Conservation (phyloP, 2,113 vertebrate genomes). For the Coptodon bakossiorum region DNA sequence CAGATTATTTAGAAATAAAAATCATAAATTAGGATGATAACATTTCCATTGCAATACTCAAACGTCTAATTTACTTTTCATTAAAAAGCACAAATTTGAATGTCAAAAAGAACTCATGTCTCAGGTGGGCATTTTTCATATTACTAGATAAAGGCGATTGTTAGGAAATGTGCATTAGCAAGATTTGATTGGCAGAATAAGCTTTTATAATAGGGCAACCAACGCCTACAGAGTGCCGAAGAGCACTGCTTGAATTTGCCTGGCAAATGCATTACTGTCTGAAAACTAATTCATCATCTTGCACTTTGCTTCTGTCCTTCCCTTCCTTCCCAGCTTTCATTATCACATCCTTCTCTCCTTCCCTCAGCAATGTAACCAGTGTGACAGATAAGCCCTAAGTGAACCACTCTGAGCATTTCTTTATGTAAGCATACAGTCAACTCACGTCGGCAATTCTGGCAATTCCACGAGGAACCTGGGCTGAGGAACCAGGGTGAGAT, state of each 20-base stretch:
- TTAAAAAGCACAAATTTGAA: background rate
- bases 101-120: background rate
- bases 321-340: background rate
- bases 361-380: background rate
- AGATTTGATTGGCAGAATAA: background rate
- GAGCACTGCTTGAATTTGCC: background rate
- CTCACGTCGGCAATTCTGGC: background rate
- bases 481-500: background rate
- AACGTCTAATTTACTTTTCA: conserved; percentile 2
- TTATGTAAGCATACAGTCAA: conserved; percentile 9
- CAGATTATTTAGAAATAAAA: background rate
- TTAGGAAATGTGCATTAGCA: background rate
- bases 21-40: background rate
- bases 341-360: background rate
- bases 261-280: background rate
- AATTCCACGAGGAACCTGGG: background rate
- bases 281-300: background rate
- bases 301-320: background rate
- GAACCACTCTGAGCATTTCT: conserved; percentile 4
- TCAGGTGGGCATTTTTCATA: background rate
- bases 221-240: background rate
- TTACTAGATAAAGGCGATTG: background rate
- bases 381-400: conserved; percentile 19
- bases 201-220: background rate
- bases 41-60: background rate